Percentiles rank a stretch among this genome's conserved stretches.
Evolutionary conservation across 2,888 invertebrate species (phyloP).

Genomic region (Lymantria monacha): DNA sequence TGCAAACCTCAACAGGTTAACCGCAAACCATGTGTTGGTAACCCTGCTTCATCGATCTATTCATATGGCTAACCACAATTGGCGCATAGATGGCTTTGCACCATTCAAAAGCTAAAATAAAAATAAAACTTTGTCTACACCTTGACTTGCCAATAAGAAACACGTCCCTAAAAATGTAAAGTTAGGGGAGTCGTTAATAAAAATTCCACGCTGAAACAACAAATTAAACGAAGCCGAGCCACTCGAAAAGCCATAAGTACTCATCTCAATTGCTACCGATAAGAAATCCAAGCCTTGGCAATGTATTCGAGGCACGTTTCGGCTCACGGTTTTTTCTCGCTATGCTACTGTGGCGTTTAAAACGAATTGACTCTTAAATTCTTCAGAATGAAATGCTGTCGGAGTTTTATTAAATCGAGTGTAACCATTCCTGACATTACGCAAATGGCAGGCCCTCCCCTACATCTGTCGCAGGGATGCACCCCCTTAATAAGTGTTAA

Average conservation of each 20-base stretch:
- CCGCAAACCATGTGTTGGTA: conserved; percentile 28
- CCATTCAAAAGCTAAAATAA: conserved; percentile 28
- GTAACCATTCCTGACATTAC: conserved; percentile 82
- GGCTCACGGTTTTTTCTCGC: conserved; percentile 79
- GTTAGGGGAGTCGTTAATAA: conserved; percentile 79
- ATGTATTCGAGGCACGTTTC: conserved; percentile 81
- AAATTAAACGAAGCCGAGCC: conserved; percentile 82
- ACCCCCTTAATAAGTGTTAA: conserved; percentile 82
- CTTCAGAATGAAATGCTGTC: conserved; percentile 80
- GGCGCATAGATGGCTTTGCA: conserved; percentile 15
- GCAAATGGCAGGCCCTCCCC: conserved; percentile 80
- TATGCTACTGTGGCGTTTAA: conserved; percentile 76
- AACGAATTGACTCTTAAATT: conserved; percentile 82
- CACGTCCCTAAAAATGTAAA: conserved; percentile 69
- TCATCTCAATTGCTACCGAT: conserved; percentile 82
- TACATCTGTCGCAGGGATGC: conserved; percentile 82
- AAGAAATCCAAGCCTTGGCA: conserved; percentile 80
- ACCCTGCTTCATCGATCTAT: conserved; percentile 31
- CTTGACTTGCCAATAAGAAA: conserved; percentile 59
- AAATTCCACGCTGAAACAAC: conserved; percentile 81
- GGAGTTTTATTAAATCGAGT: conserved; percentile 82
- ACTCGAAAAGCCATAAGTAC: conserved; percentile 82
- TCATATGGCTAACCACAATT: conserved; percentile 26
- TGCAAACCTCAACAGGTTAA: conserved; percentile 35
- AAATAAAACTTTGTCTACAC: conserved; percentile 54